Base-by-base conservation (phyloP, 2,888 invertebrate genomes). In the Ligdia adustata region DNA sequence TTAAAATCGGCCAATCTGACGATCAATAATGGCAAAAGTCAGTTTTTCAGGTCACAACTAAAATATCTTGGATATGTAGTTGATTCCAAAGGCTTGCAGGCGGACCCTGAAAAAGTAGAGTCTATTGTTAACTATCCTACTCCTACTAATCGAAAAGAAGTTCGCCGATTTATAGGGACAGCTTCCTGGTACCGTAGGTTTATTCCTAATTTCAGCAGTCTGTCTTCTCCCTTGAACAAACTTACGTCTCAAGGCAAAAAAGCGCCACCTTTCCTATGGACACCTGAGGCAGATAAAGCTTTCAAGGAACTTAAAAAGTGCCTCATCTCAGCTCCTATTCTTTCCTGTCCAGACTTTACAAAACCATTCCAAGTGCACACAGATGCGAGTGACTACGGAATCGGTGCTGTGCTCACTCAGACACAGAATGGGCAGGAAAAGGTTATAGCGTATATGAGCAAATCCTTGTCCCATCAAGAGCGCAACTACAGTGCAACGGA, bases 131-230 rank as follows among this genome's bases (percentile, higher is more conserved):
- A 61, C 6, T 62, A 45, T 12, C 58, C 60, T 3, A 53, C 53
- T 3, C 64, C 67, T 4, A 53, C 51, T 11, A 51, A 40, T 27
- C 33, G 45, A 1, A 63, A 63, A 24, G 63, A 67, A 4, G 42
- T 65, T 1, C 46, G 40, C 9, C 40, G 60, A 0, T 66, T 68
- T 31, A n/a, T 64, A 0, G 64, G 62, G 3, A 60, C 57, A 3
- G 57, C 62, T 4, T 34, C 60, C 4, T 67, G 63, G 64, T 65
- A 62, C 37, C 41, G 67, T 0, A 31, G 60, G 1, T 65, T 65
- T 15, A 42, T 63, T 4, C 56, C 54, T 1, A 54, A 58, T 12
- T 63, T 65, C 43, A 60, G 60, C 13, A 41, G 42, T 9, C 6
- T 59, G 7, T 5, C 64, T 7, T 44, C 41, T 1, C 65, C 62